phyloP scores from a whole-genome alignment of 2,797 vertebrate species.

The Sciaenops ocellatus region DNA sequence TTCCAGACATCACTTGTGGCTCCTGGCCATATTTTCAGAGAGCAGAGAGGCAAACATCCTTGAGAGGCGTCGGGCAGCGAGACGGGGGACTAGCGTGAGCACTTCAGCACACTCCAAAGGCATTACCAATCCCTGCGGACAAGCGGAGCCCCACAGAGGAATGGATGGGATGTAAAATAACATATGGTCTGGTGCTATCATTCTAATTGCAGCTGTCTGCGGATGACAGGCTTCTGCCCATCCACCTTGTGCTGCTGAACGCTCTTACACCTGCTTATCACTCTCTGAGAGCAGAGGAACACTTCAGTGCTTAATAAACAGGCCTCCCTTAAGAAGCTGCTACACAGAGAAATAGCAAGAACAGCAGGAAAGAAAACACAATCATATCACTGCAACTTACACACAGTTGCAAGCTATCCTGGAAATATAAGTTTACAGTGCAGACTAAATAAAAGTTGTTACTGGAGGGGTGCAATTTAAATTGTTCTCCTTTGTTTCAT shows the following conservation, averaged over 20 bases:
- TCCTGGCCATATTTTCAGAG: constrained; percentile 62
- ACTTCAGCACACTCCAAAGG: constrained; percentile 61
- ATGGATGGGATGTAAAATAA: constrained; percentile 44
- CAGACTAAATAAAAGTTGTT: not conserved
- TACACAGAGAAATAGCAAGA: not conserved
- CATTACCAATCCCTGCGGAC: constrained; percentile 47
- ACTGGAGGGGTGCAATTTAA: not conserved
- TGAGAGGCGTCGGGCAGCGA: constrained; percentile 45
- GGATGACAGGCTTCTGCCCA: constrained; percentile 45
- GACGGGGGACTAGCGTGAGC: constrained; percentile 37
- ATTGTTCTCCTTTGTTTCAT: not conserved
- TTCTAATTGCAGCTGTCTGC: constrained; percentile 66
- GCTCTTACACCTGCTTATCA: constrained; percentile 66
- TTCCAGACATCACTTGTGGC: constrained; percentile 68
- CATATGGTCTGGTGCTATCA: constrained; percentile 66
- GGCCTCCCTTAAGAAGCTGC: constrained; percentile 2
- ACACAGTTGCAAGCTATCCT: not conserved
- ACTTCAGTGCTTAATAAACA: constrained; percentile 44
- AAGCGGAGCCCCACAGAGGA: constrained; percentile 36
- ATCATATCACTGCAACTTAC: not conserved
- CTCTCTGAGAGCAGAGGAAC: constrained; percentile 24
- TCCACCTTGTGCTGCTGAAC: constrained; percentile 53
- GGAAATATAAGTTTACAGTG: not conserved
- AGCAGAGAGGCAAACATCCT: constrained; percentile 54
- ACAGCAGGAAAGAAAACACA: not conserved